phyloP scores from a whole-genome alignment of 2,113 vertebrate species.

The Nematolebias whitei region DNA sequence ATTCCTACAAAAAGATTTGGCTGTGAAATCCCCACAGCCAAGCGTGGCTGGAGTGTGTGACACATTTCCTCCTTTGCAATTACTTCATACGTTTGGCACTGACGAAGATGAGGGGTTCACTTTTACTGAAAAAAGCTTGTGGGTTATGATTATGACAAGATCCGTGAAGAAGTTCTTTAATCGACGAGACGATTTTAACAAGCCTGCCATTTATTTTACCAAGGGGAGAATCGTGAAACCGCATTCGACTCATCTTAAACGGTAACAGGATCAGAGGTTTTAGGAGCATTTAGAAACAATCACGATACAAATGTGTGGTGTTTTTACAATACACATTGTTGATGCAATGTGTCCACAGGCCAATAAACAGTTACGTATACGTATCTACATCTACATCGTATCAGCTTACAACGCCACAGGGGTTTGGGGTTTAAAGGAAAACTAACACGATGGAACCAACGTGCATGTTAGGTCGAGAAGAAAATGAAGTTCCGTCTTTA shows the following conservation, averaged over 20 bases:
- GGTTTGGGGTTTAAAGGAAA: conserved; percentile 33
- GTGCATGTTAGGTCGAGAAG: conserved; percentile 51
- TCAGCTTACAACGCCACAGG: conserved; percentile 40
- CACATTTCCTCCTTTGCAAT: neutral
- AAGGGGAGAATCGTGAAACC: neutral
- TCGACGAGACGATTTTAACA: conserved; percentile 30
- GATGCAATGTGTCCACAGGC: conserved; percentile 31
- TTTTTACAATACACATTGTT: conserved; percentile 38
- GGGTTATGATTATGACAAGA: conserved; percentile 24
- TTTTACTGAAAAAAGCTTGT: conserved; percentile 15
- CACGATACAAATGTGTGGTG: conserved; percentile 41
- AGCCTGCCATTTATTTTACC: conserved; percentile 6
- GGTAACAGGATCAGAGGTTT: conserved; percentile 17
- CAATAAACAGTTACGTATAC: conserved; percentile 12
- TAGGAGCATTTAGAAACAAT: conserved; percentile 26
- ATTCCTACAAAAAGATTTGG: neutral
- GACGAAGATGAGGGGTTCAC: neutral
- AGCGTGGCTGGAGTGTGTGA: neutral
- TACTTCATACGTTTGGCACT: neutral
- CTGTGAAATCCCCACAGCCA: neutral
- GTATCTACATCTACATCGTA: conserved; percentile 11
- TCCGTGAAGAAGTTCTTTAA: conserved; percentile 9
- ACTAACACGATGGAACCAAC: conserved; percentile 42
- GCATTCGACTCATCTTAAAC: conserved; percentile 7
- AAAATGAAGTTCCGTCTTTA: conserved; percentile 55